Evolutionary conservation across 1,140 invertebrate species (phyloP).

Genomic region (Drosophila novamexicana): DNA sequence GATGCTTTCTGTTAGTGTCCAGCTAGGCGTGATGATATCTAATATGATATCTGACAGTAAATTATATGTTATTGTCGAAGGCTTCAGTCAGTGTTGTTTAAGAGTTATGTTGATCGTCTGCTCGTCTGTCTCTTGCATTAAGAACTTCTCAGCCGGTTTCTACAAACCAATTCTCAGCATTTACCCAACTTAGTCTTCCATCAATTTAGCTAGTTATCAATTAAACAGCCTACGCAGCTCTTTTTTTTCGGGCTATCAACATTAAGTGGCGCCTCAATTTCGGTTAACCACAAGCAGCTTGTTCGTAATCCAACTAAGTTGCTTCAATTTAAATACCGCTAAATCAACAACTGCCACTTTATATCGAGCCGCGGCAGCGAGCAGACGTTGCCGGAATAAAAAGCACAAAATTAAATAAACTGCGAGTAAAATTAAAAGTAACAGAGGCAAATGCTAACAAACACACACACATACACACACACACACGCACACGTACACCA

Average conservation of each 20-base stretch:
- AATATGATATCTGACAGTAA: no score
- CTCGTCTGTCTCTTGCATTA: no score
- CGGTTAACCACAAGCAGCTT: constrained; percentile 59
- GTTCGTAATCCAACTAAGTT: constrained; percentile 77
- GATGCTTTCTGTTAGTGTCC: no score
- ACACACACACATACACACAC: constrained; percentile 15
- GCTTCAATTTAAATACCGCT: constrained; percentile 83
- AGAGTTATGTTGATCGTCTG: no score
- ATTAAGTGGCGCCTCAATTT: constrained; percentile 27
- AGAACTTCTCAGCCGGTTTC: no score
- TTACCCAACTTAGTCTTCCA: no score
- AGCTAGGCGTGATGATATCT: no score
- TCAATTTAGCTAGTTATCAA: background rate
- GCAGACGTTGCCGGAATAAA: constrained; percentile 33
- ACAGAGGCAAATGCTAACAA: constrained; percentile 51
- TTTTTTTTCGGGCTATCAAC: background rate
- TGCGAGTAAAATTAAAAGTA: constrained; percentile 81
- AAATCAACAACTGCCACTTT: constrained; percentile 84
- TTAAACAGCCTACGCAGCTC: background rate
- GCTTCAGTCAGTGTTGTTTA: no score
- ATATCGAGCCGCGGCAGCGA: constrained; percentile 14
- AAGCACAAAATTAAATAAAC: constrained; percentile 79
- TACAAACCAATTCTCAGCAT: no score
- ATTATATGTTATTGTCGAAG: no score
- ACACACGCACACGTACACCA: constrained; percentile 15